Percentiles rank a stretch among this genome's conserved stretches.
Evolutionary conservation across 64 coral and sea anemone species (phyloP).

Genomic region (Actinia equina): DNA sequence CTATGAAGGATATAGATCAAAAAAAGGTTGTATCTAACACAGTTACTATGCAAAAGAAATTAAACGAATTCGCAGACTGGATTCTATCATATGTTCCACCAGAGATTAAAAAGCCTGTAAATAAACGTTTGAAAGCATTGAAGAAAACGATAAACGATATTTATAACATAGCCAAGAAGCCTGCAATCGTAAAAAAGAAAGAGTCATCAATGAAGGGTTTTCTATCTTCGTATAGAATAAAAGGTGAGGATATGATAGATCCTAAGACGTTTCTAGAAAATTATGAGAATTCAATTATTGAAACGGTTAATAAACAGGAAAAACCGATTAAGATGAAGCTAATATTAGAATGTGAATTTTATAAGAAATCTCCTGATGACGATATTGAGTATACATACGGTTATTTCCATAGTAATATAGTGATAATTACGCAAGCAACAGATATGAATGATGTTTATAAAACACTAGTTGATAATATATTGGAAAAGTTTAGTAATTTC

Average conservation of each 20-base stretch:
- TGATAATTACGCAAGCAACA: no score
- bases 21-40: background rate
- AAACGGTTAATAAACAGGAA: background rate
- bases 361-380: no score
- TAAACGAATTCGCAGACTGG: constrained; percentile 25
- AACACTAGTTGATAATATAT: no score
- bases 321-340: constrained; percentile 38
- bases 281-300: background rate
- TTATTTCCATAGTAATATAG: no score
- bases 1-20: background rate
- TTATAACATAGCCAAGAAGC: background rate
- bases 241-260: background rate
- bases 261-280: constrained; percentile 9
- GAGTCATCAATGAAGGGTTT: constrained; percentile 15
- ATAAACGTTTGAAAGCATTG: constrained; percentile 2
- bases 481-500: background rate
- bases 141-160: constrained; percentile 12
- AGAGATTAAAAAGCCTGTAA: background rate
- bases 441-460: no score
- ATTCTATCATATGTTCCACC: constrained; percentile 7
- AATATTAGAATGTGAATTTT: no score
- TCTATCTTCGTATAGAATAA: background rate
- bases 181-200: background rate
- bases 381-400: no score
- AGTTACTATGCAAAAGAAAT: background rate